These are phyloP conservation scores for Caenorhabditis briggsae DNA, from an alignment of 1,140 invertebrate genomes.

Conservation along the genomic window DNA sequence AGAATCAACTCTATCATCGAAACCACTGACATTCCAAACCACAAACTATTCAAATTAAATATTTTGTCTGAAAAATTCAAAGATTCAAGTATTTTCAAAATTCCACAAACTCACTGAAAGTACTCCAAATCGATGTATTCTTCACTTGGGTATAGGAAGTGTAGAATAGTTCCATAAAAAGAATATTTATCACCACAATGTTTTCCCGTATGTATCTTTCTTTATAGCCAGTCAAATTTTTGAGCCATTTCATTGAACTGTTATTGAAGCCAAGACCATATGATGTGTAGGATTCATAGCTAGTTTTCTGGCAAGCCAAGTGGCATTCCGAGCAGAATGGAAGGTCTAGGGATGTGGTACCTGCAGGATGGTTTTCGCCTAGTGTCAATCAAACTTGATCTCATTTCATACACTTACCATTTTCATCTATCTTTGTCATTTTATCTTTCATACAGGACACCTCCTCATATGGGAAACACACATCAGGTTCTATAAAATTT, in stretches of 20 bases:
- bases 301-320: constrained; percentile 18
- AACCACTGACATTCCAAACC: constrained; percentile 24
- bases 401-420: not conserved
- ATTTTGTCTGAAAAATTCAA: not conserved
- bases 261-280: constrained; percentile 35
- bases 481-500: not conserved
- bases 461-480: constrained; percentile 21
- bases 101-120: not conserved
- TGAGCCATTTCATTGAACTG: not conserved
- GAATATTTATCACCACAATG: constrained; percentile 33
- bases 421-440: constrained; percentile 29
- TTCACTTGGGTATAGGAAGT: constrained; percentile 20
- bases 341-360: not conserved
- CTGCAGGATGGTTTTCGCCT: not conserved
- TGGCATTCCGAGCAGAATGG: constrained; percentile 36
- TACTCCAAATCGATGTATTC: not conserved
- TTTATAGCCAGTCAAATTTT: not conserved
- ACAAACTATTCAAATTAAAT: constrained; percentile 14
- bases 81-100: not conserved
- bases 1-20: constrained; percentile 6
- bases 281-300: not conserved
- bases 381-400: too few species aligned
- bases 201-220: constrained; percentile 27
- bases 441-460: constrained; percentile 24
- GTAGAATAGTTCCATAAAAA: constrained; percentile 33